These are phyloP conservation scores for Platynereis dumerilii DNA, from an alignment of 2,888 invertebrate genomes.

Conservation along the genomic window DNA sequence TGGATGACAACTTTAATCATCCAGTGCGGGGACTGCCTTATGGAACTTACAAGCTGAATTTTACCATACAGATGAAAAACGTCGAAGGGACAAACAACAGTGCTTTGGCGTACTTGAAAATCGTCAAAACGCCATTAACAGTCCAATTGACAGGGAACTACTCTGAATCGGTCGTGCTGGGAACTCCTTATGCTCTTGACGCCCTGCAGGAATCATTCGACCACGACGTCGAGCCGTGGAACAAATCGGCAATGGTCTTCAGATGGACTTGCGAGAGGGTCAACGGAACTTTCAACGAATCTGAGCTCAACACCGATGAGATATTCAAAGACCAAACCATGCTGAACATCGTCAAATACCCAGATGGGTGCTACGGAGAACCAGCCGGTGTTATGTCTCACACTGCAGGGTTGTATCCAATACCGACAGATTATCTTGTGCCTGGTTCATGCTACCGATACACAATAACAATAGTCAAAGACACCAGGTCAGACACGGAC, in stretches of 20 bases:
- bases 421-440: too few relatives aligned
- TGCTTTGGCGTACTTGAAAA: background rate
- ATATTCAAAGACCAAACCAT: background rate
- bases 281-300: background rate
- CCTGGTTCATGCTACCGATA: background rate
- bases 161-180: background rate
- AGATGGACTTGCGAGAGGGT: conserved; percentile 2
- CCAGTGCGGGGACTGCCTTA: background rate
- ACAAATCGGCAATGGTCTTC: background rate
- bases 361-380: background rate
- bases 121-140: background rate
- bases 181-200: background rate
- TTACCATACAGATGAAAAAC: background rate
- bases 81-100: background rate
- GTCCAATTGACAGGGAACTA: conserved; percentile 1
- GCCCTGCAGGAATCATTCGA: background rate
- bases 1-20: background rate
- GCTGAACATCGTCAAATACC: background rate
- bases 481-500: background rate
- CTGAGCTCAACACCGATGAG: background rate
- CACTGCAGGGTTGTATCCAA: background rate
- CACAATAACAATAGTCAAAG: background rate
- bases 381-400: background rate
- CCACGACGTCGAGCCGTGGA: background rate
- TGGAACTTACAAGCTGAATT: background rate